Conservation (phyloP, 2,888 invertebrate species). For the Coelopa pilipes region DNA sequence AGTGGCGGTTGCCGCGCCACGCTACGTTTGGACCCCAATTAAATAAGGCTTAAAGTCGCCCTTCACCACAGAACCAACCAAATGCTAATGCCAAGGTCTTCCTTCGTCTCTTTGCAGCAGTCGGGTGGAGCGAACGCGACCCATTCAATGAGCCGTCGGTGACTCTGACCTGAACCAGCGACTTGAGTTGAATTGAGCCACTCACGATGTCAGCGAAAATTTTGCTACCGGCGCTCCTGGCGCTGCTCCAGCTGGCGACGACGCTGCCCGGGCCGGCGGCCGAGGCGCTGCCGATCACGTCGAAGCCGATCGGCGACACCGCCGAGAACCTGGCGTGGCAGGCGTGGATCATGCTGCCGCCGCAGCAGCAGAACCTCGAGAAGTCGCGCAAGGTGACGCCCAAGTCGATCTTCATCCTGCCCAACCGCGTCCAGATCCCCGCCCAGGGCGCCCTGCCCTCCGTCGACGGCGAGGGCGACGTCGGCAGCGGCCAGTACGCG, state of each 20-base stretch:
- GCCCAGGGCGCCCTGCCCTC: slow-evolving; percentile 47
- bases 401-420: slow-evolving; percentile 66
- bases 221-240: slow-evolving; percentile 14
- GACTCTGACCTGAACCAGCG: not conserved
- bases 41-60: no score
- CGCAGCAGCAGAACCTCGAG: slow-evolving; percentile 56
- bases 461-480: slow-evolving; percentile 44
- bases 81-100: not conserved
- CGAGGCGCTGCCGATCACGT: slow-evolving; percentile 64
- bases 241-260: not conserved
- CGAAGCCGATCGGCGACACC: slow-evolving; percentile 65
- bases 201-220: not conserved
- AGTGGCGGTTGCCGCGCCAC: no score
- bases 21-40: no score
- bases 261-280: not conserved
- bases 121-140: not conserved
- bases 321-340: slow-evolving; percentile 66
- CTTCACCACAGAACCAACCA: no score
- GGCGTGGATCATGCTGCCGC: slow-evolving; percentile 63
- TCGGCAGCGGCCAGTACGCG: slow-evolving; percentile 30
- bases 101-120: not conserved
- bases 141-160: not conserved
- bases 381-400: slow-evolving; percentile 66
- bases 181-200: no score
- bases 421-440: slow-evolving; percentile 50